Base-by-base conservation (phyloP, 2,113 vertebrate species). In the Bubalus kerabau region DNA sequence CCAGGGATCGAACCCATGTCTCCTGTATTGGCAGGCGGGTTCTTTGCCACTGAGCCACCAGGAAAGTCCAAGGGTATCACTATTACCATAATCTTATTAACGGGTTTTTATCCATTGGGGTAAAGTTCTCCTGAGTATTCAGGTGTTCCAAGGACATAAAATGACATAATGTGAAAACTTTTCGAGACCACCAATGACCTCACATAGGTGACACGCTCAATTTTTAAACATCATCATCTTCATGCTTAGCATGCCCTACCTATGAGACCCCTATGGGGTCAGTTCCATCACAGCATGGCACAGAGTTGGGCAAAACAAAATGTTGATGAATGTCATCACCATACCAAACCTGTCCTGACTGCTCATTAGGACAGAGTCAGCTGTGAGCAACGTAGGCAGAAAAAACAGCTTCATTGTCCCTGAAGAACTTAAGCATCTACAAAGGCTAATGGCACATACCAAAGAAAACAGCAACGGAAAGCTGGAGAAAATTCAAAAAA, bases 391-490 rank as follows among this genome's bases (percentile, higher is more conserved):
- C 2, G 16, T 5, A 71, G 16, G 17, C 36, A 84, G 43, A 71
- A 56, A 10, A 90, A 32, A 24, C 14, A n/a, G 88, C 32, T 15
- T 24, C 26, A 92, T 60, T 59, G 16, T 62, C 95, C 84, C 81
- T 60, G 7, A 91, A 93, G 50, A 88, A 59, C 17, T 26, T 14
- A 52, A 62, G 32, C 10, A 89, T 36, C 74, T 54, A 50, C 9
- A 59, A 84, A 54, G 52, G 54, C 32, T 67, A 46, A 87, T 87
- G 24, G 8, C n/a, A 91, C 32, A 67, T n/a, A 59, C 7, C 26
- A 50, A 92, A 80, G 24, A 76, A 32, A 84, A 78, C 13, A 93
- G 16, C 54, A 90, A 87, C 52, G 30, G 80, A 94, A 46, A 89
- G n/a, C 3, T 24, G 21, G 40, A 74, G 62, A 85, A 64, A 56